phyloP scores from a whole-genome alignment of 1,140 invertebrate genomes.

The Drosophila mayri region DNA sequence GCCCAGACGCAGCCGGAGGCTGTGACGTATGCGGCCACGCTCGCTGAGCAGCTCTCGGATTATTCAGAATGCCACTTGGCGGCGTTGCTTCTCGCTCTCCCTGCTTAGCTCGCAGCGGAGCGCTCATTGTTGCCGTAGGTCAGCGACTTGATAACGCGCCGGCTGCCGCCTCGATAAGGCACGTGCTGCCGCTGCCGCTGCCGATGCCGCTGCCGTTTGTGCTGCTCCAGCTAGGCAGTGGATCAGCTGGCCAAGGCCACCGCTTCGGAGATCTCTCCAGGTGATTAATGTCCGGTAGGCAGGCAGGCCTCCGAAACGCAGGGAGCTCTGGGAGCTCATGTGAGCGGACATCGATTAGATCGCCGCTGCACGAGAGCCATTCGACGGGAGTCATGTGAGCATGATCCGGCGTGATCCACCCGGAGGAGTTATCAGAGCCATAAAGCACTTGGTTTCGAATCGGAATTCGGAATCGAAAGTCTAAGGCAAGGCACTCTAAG shows the following conservation, averaged over 20 bases:
- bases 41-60: background rate
- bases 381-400: constrained; percentile 22
- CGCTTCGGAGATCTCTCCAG: background rate
- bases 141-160: constrained; percentile 70
- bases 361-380: background rate
- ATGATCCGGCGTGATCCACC: background rate
- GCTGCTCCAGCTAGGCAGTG: background rate
- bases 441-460: background rate
- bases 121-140: constrained; percentile 63
- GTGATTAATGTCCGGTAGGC: constrained; percentile 4
- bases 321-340: constrained; percentile 16
- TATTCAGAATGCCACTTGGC: background rate
- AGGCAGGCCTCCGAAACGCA: background rate
- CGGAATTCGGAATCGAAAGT: background rate
- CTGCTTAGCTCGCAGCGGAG: background rate
- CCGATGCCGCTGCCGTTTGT: background rate
- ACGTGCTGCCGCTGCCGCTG: constrained; percentile 17
- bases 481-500: background rate
- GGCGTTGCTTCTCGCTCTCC: background rate
- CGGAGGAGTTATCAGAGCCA: constrained; percentile 4
- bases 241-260: constrained; percentile 44
- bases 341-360: constrained; percentile 5
- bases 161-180: constrained; percentile 39
- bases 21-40: constrained; percentile 12
- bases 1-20: constrained; percentile 17